A percentile compares a stretch with the other conserved stretches of the same genome.
These are phyloP conservation scores for Polyodon spathula DNA, from an alignment of 2,113 vertebrate species.

Conservation along the genomic window DNA sequence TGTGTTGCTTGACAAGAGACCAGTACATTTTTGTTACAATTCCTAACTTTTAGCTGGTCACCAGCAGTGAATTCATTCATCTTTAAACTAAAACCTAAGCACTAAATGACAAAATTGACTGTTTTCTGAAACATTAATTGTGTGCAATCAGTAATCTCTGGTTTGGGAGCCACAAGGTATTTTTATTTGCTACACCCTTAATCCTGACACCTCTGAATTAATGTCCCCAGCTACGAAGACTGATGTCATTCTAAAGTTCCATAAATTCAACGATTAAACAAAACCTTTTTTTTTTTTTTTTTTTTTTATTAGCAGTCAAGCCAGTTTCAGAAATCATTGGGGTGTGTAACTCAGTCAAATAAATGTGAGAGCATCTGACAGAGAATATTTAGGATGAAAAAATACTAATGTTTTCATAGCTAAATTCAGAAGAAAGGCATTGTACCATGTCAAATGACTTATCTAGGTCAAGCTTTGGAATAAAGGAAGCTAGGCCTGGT, in stretches of 20 bases:
- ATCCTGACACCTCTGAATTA: conserved; percentile 13
- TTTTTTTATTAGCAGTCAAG: background rate
- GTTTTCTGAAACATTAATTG: conserved; percentile 11
- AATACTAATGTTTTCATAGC: no score
- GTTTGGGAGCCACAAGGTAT: conserved; percentile 7
- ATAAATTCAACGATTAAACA: conserved; percentile 11
- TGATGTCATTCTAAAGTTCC: conserved; percentile 10
- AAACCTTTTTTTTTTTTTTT: conserved; percentile 6
- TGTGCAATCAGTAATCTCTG: conserved; percentile 13
- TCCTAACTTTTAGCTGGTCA: no score
- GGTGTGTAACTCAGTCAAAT: background rate
- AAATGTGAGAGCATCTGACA: background rate
- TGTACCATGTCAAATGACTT: no score
- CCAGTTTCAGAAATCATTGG: conserved; percentile 3
- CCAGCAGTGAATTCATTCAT: no score
- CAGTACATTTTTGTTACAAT: no score
- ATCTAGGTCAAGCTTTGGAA: no score
- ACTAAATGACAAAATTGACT: conserved; percentile 8
- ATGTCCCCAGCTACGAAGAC: conserved; percentile 10
- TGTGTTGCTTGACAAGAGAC: no score
- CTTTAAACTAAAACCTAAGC: conserved; percentile 6
- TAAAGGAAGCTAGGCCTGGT: no score
- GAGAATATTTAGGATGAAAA: background rate
- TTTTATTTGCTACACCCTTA: conserved; percentile 13
- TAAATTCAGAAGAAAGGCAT: no score